These are phyloP conservation scores for Copidosoma aretas DNA, from an alignment of 2,888 invertebrate genomes.

Conservation along the genomic window DNA sequence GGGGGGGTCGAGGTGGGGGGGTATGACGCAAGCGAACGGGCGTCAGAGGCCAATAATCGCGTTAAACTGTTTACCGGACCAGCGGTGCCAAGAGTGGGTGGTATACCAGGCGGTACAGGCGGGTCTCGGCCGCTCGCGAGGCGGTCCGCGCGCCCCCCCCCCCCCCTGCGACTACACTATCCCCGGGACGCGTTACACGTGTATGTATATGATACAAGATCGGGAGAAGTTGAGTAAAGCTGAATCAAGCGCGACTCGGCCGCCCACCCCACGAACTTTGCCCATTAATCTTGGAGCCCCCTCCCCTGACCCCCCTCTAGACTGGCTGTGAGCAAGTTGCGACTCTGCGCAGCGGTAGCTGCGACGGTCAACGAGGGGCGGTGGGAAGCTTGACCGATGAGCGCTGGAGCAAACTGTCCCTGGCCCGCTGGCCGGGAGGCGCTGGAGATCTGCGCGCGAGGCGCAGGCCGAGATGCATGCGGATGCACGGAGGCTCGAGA, in stretches of 20 bases:
- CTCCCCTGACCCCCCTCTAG: no score
- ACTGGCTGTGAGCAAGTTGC: background rate
- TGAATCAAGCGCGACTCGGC: constrained; percentile 15
- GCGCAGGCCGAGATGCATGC: no score
- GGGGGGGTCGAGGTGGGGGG: background rate
- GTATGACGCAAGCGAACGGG: background rate
- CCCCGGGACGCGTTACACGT: background rate
- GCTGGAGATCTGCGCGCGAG: no score
- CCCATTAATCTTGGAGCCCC: constrained; percentile 35
- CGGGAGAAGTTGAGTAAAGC: constrained; percentile 31
- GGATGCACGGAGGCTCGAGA: no score
- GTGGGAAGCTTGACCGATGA: constrained; percentile 20
- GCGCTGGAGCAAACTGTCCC: background rate
- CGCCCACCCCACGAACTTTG: constrained; percentile 22
- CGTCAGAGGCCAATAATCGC: constrained; percentile 15
- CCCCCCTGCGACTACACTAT: no score
- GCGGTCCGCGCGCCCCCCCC: no score
- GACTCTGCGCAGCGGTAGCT: background rate
- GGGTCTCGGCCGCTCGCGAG: no score
- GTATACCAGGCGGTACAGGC: background rate
- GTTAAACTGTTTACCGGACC: constrained; percentile 30
- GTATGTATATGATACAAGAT: background rate
- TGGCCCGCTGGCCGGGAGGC: background rate
- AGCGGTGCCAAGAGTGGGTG: constrained; percentile 1
- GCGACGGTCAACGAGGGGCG: constrained; percentile 11